Conservation (phyloP, 2,888 invertebrate species). For the Drosophila infuscata region DNA sequence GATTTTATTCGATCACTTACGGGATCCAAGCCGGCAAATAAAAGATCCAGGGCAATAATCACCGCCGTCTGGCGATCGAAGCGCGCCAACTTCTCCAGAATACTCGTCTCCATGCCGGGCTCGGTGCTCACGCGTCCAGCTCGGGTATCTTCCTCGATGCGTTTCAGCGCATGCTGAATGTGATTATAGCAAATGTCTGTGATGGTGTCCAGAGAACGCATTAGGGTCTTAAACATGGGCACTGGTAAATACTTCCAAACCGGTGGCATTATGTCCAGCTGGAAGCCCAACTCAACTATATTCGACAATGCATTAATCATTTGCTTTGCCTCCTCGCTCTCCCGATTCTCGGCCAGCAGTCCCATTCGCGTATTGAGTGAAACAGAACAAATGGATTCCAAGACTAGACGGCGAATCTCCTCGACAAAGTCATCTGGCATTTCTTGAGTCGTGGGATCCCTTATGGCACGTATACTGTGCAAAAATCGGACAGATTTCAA, state of each 20-base stretch:
- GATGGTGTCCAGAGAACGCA: slow-evolving; percentile 69
- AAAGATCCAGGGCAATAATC: slow-evolving; percentile 89
- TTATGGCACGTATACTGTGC: slow-evolving; percentile 80
- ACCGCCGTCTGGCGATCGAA: slow-evolving; percentile 88
- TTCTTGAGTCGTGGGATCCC: slow-evolving; percentile 78
- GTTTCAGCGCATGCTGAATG: slow-evolving; percentile 82
- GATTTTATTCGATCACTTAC: slow-evolving; percentile 84
- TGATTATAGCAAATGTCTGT: slow-evolving; percentile 78
- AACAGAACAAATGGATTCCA: slow-evolving; percentile 86
- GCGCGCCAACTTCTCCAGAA: slow-evolving; percentile 88
- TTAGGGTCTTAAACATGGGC: slow-evolving; percentile 69
- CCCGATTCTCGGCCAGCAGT: slow-evolving; percentile 66
- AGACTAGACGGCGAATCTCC: slow-evolving; percentile 86
- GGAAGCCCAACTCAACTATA: slow-evolving; percentile 62
- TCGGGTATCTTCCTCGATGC: slow-evolving; percentile 68
- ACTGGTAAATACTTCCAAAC: slow-evolving; percentile 80
- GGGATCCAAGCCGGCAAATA: slow-evolving; percentile 90
- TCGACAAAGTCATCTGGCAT: slow-evolving; percentile 85
- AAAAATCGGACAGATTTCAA: slow-evolving; percentile 30
- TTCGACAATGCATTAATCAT: slow-evolving; percentile 53
- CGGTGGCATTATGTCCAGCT: slow-evolving; percentile 79
- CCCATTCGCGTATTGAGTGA: slow-evolving; percentile 84
- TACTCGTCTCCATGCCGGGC: slow-evolving; percentile 84
- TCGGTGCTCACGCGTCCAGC: slow-evolving; percentile 72
- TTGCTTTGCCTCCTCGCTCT: slow-evolving; percentile 57